Conservation (phyloP, 2,888 invertebrate genomes). For the Pediacus dermestoides region DNA sequence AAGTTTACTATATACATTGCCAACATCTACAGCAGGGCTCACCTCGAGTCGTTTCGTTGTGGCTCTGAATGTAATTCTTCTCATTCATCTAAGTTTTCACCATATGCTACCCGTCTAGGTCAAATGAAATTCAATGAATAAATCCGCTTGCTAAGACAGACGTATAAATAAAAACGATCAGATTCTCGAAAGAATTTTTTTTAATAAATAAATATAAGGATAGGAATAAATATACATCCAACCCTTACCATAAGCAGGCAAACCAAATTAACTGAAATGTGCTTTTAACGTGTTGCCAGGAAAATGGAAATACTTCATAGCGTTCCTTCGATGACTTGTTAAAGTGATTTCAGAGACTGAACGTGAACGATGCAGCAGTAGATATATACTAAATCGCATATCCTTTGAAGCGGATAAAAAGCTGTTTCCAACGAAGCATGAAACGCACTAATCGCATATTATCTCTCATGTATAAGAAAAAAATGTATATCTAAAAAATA, state of each 20-base stretch:
- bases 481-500: background rate
- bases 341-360: slow-evolving; percentile 7
- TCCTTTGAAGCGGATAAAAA: slow-evolving; percentile 26
- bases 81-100: slow-evolving; percentile 9
- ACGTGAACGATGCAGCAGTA: slow-evolving; percentile 5
- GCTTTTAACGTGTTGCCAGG: too few relatives aligned
- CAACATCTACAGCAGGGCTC: too few relatives aligned
- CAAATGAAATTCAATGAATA: slow-evolving; percentile 4
- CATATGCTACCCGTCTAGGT: slow-evolving; percentile 8
- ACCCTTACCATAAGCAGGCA: too few relatives aligned
- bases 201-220: too few relatives aligned
- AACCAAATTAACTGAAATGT: too few relatives aligned
- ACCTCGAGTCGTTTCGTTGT: slow-evolving; percentile 8
- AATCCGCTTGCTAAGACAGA: too few relatives aligned
- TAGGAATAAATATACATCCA: too few relatives aligned
- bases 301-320: background rate
- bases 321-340: background rate
- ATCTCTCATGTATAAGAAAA: slow-evolving; percentile 5
- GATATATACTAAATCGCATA: slow-evolving; percentile 21
- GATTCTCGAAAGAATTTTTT: too few relatives aligned
- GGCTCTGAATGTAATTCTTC: slow-evolving; percentile 8
- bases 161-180: too few relatives aligned
- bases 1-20: slow-evolving; percentile 10
- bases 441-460: slow-evolving; percentile 22
- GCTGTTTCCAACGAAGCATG: slow-evolving; percentile 24